Conservation (phyloP, 2,113 vertebrate species). For the Eudyptes chrysolophus region DNA sequence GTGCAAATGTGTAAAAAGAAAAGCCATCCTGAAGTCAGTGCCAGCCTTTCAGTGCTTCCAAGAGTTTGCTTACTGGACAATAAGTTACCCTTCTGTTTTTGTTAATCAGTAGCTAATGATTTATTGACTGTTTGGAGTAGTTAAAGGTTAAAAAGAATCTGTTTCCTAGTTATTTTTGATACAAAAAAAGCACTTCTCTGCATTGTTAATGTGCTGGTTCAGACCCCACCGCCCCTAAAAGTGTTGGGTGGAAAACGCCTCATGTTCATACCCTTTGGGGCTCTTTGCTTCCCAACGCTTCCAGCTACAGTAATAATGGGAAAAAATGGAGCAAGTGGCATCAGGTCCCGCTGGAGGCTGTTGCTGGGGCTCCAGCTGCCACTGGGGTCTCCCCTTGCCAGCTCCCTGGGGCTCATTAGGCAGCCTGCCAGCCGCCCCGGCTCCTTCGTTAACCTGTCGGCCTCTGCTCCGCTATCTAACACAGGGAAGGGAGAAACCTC, state of each 20-base stretch:
- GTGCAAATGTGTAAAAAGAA: constrained; percentile 21
- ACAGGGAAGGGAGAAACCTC: background rate
- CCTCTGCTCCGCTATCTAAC: background rate
- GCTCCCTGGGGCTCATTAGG: background rate
- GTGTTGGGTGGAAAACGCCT: background rate
- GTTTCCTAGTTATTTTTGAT: constrained; percentile 55
- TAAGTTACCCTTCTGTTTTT: constrained; percentile 37
- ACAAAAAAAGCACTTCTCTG: background rate
- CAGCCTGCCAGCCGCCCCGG: background rate
- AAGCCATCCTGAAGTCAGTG: constrained; percentile 16
- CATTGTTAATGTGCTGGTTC: background rate
- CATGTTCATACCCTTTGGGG: background rate
- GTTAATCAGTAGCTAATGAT: constrained; percentile 68
- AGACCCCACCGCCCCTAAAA: background rate
- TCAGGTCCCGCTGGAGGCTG: background rate
- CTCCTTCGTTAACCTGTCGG: constrained; percentile 47
- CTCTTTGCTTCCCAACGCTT: background rate
- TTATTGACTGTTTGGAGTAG: constrained; percentile 36
- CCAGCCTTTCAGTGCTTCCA: constrained; percentile 47
- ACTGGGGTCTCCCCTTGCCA: background rate
- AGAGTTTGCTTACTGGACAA: constrained; percentile 26
- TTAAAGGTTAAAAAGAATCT: constrained; percentile 68
- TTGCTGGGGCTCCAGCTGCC: fast-evolving
- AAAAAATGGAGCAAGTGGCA: background rate
- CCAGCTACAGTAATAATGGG: background rate